phyloP scores from a whole-genome alignment of 2,888 invertebrate genomes.

The Micoletzkya japonica region DNA sequence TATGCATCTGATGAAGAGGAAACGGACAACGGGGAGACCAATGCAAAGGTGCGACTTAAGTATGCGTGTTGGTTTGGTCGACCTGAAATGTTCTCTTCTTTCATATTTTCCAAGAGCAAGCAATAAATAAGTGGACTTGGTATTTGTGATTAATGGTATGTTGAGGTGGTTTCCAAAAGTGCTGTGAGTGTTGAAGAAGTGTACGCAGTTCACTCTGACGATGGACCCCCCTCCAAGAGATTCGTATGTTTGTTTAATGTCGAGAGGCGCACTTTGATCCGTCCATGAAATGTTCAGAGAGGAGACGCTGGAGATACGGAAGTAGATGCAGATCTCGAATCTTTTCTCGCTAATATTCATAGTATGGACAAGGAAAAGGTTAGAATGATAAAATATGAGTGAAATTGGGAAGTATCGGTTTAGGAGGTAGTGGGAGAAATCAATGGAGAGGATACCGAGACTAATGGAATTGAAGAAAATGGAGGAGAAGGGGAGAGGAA shows the following conservation, averaged over 20 bases:
- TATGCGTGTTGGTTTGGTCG: too few relatives aligned
- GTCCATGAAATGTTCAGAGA: neutral
- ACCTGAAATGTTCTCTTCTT: too few relatives aligned
- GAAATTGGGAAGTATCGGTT: neutral
- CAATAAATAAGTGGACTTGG: neutral
- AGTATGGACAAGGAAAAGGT: too few relatives aligned
- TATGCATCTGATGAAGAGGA: constrained; percentile 22
- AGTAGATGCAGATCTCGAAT: constrained; percentile 9
- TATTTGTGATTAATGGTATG: neutral
- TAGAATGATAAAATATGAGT: neutral
- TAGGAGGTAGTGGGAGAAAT: neutral
- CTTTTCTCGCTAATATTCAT: constrained; percentile 22
- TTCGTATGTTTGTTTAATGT: neutral
- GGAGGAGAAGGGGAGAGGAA: neutral
- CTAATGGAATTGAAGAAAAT: neutral
- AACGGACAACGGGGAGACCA: neutral
- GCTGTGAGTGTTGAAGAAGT: constrained; percentile 7
- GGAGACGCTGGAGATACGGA: neutral
- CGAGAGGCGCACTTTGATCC: neutral
- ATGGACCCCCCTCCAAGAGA: constrained; percentile 17
- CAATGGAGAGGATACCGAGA: neutral
- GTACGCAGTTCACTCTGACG: neutral
- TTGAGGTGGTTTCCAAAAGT: neutral
- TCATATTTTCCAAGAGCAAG: too few relatives aligned
- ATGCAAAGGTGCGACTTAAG: neutral